Evolutionary conservation across 2,113 vertebrate genomes (phyloP), one percentile per base, ranked within the genome.

Genomic region (Egretta garzetta): DNA sequence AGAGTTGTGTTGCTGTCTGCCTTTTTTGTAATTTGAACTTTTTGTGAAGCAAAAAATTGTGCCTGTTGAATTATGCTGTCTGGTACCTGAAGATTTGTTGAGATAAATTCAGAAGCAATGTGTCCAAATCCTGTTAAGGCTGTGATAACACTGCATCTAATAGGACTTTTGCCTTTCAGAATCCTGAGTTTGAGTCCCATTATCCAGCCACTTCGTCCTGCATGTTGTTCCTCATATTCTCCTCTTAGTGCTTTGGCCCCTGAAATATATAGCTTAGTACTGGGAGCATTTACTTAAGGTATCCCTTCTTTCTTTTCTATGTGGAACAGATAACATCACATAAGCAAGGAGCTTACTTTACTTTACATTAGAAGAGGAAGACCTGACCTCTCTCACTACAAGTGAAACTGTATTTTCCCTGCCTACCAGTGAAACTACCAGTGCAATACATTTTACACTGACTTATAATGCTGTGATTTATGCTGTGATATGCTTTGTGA

Each of bases 381-480:
- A 88, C 77, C 94, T 90, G 84, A 97, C 95, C 94, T 97, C 80
- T 88, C 87, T 81, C 49, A 60, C 62, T 95, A 55, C 86, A 88
- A 94, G 96, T 84, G 85, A 87, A 79, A 66, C 47, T 49, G 91
- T 74, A 49, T 92, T 82, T 92, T 91, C 90, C 68, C 66, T 77
- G 88, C 74, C 84, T 95, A 43, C 41, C 41, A 43, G 41, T 71
- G 37, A 85, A 97, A 95, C 94, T 80, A 80, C 67, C 74, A 59
- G 50, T 60, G 95, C 97, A 94, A 90, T 95, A 88, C 71, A 76
- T 91, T 96, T 92, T 60, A 79, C 70, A 15, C 89, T 83, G 95
- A 86, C 96, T 97, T 98, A 97, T 79, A 98, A 96, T 95, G 90
- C 52, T 3, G 88, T 98, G 97, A 98, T 98, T 98, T 98, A 98